phyloP scores from a whole-genome alignment of 2,888 invertebrate genomes.

The Xestia xanthographa region DNA sequence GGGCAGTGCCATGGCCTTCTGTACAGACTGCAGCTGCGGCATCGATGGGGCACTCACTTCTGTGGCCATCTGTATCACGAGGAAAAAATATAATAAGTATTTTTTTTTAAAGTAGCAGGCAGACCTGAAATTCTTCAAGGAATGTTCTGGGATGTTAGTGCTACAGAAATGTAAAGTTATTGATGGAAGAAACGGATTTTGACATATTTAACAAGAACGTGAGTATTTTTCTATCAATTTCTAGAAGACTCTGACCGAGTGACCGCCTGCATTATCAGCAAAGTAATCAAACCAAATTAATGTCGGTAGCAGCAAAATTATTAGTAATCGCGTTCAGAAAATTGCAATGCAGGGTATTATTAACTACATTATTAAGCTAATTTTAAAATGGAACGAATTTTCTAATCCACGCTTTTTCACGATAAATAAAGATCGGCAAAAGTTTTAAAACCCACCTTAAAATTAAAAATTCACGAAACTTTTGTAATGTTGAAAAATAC shows the following conservation, averaged over 20 bases:
- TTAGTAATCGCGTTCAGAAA: conserved; percentile 1
- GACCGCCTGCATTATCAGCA: background rate
- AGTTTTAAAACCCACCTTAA: conserved; percentile 45
- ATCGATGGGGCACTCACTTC: conserved; percentile 82
- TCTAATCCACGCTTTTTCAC: conserved; percentile 12
- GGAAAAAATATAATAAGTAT: background rate
- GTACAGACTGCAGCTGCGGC: conserved; percentile 87
- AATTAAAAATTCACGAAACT: conserved; percentile 48
- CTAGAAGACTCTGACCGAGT: background rate
- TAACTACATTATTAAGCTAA: background rate
- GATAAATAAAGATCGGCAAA: background rate
- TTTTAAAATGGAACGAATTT: conserved; percentile 13
- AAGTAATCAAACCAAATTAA: conserved; percentile 14
- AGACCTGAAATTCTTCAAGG: background rate
- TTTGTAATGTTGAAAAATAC: conserved; percentile 26
- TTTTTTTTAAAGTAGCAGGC: conserved; percentile 2
- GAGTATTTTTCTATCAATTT: background rate
- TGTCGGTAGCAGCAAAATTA: conserved; percentile 14
- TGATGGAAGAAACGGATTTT: background rate
- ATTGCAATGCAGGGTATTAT: conserved; percentile 17
- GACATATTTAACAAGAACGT: background rate
- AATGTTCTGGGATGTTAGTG: conserved; percentile 8
- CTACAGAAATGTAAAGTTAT: background rate
- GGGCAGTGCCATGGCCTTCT: conserved; percentile 90
- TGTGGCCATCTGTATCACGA: conserved; percentile 82